phyloP scores from a whole-genome alignment of 2,797 vertebrate species.

The Labroides dimidiatus region DNA sequence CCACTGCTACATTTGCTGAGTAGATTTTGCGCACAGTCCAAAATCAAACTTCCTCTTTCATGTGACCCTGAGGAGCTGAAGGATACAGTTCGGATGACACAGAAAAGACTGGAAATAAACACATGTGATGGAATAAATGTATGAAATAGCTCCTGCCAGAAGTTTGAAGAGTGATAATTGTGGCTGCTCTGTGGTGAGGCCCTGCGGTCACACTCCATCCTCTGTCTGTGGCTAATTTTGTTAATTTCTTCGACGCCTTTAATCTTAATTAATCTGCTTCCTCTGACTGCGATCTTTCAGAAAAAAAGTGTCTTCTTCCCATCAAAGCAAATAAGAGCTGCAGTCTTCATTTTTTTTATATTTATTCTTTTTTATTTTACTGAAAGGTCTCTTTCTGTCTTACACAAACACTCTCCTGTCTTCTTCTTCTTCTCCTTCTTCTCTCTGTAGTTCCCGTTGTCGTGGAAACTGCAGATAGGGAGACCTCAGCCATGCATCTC shows the following conservation, averaged over 20 bases:
- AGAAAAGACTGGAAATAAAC: background rate
- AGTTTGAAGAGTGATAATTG: constrained; percentile 12
- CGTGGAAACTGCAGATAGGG: constrained; percentile 81
- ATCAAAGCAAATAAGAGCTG: constrained; percentile 16
- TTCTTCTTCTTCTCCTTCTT: constrained; percentile 24
- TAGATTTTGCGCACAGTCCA: too few species aligned
- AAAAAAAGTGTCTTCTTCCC: constrained; percentile 11
- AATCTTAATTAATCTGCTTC: constrained; percentile 59
- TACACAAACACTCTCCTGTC: background rate
- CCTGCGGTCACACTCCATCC: constrained; percentile 29
- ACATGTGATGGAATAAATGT: background rate
- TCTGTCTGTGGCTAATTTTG: constrained; percentile 37
- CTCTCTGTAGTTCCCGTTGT: constrained; percentile 71
- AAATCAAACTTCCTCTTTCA: too few species aligned
- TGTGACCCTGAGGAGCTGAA: constrained; percentile 1
- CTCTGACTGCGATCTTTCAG: constrained; percentile 31
- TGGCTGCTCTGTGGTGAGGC: constrained; percentile 6
- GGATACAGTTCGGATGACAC: background rate
- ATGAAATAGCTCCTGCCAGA: background rate
- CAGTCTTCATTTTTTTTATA: constrained; percentile 17
- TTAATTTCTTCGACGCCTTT: constrained; percentile 32
- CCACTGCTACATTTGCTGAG: too few species aligned
- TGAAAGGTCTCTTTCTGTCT: background rate
- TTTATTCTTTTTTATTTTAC: constrained; percentile 21
- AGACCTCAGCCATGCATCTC: constrained; percentile 44